A percentile compares a stretch with the other conserved stretches of the same genome.
phyloP scores from a whole-genome alignment of 1,140 invertebrate genomes.

The Danaus plexippus region DNA sequence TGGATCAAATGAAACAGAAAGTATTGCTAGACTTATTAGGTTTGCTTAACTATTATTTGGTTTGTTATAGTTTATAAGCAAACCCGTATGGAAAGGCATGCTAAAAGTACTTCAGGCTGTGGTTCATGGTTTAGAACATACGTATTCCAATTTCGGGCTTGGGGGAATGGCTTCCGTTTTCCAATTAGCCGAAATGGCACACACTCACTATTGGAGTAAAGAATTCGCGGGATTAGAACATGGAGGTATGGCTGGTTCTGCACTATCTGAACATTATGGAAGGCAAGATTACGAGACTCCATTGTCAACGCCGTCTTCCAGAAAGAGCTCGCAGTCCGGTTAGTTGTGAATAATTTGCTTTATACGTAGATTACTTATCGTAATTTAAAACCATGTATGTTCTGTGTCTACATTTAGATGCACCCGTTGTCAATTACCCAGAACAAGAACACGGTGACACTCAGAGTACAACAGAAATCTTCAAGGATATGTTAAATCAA shows the following conservation, averaged over 20 bases:
- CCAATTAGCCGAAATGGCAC: slow-evolving; percentile 96
- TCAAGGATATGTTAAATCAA: slow-evolving; percentile 89
- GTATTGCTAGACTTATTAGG: slow-evolving; percentile 42
- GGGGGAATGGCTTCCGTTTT: slow-evolving; percentile 98
- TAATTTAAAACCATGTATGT: background rate
- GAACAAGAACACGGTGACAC: slow-evolving; percentile 72
- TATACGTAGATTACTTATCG: background rate
- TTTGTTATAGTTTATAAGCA: slow-evolving; percentile 82
- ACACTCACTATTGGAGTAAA: slow-evolving; percentile 98
- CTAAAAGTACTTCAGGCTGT: slow-evolving; percentile 92
- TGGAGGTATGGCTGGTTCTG: slow-evolving; percentile 68
- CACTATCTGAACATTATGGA: slow-evolving; percentile 36
- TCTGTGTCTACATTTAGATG: slow-evolving; percentile 35
- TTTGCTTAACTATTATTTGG: slow-evolving; percentile 1
- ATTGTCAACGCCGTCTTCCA: slow-evolving; percentile 57
- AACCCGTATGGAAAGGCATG: slow-evolving; percentile 97
- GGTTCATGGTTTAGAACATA: slow-evolving; percentile 91
- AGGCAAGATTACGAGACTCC: slow-evolving; percentile 55
- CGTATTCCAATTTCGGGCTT: slow-evolving; percentile 93
- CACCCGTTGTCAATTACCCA: slow-evolving; percentile 59
- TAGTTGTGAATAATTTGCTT: background rate
- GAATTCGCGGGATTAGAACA: slow-evolving; percentile 77
- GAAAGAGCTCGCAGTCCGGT: slow-evolving; percentile 69
- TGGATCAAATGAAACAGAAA: slow-evolving; percentile 87
- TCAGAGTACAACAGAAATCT: slow-evolving; percentile 87